Evolutionary conservation across 2,888 invertebrate species (phyloP).

Genomic region (Lobophora halterata): DNA sequence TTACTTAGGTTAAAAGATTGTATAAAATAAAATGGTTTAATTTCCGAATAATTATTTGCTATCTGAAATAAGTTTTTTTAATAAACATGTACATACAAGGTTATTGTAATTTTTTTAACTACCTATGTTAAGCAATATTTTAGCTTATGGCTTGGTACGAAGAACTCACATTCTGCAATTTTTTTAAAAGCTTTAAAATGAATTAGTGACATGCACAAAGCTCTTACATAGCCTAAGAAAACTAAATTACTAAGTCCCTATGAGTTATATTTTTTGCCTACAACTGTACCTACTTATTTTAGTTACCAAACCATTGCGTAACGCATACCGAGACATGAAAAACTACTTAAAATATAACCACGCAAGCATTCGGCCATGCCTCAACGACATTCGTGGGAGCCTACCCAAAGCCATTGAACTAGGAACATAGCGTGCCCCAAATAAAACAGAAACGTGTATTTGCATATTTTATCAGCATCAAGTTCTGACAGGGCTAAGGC

Average conservation of each 20-base stretch:
- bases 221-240: too few relatives aligned
- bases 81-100: conserved; percentile 73
- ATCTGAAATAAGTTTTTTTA: conserved; percentile 78
- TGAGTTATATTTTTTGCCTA: too few relatives aligned
- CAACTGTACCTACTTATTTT: too few relatives aligned
- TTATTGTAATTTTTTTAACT: conserved; percentile 35
- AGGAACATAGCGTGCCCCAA: conserved; percentile 1
- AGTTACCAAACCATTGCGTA: neutral
- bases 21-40: conserved; percentile 69
- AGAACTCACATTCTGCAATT: too few relatives aligned
- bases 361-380: neutral
- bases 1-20: conserved; percentile 54
- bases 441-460: conserved; percentile 8
- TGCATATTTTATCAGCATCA: conserved; percentile 15
- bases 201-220: too few relatives aligned
- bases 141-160: too few relatives aligned
- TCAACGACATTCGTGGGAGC: conserved; percentile 1
- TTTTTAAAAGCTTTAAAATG: too few relatives aligned
- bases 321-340: neutral
- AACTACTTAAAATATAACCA: neutral
- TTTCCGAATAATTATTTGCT: conserved; percentile 76
- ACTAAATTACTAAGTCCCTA: too few relatives aligned
- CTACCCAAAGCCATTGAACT: conserved; percentile 3
- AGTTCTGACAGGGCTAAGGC: conserved; percentile 11
- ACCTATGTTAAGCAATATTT: too few relatives aligned